Base-by-base conservation (phyloP, 2,888 invertebrate species). In the Cosmia pyralina region DNA sequence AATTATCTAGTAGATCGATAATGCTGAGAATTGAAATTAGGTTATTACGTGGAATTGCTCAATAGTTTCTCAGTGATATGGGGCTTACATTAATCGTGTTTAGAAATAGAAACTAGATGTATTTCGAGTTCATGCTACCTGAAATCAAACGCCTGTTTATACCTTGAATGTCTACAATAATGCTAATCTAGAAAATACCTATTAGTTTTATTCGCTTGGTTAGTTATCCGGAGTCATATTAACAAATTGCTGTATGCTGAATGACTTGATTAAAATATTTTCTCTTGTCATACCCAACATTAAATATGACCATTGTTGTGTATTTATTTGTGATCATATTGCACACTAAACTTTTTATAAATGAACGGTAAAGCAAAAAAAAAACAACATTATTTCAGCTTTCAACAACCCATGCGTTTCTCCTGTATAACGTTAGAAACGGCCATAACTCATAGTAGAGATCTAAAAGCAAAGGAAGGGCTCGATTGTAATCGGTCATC, bases 401-500 rank as follows among this genome's bases (percentile, higher is more conserved):
- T 46, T 59, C 63, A 67, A 70, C 55, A 44, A 52, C 22, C 7
- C 28, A 2, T 34, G 59, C 38, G 41, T 48, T 46, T 15, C 22
- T 50, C 52, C 53, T 67, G 57, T 41, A 60, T 59, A 78, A 72
- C 50, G 38, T 41, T 67, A 57, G 44, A 41, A 73, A 28, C 62
- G 57, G 58, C 52, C 83, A 81, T 83, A 74, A 83, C 62, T 83
- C 83, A 83, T 71, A 55, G 68, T 62, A 69, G 70, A 81, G 81
- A 81, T 78, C 74, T 76, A 72, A 73, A 74, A 75, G 75, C 74
- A 78, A 75, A 82, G 78, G 82, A 84, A 77, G 77, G 76, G 75
- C 48, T 52, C 75, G 81, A 84, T 85, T 82, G 82, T 85, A 78
- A 85, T 85, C 85, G 77, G 86, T 84, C 85, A 84, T 85, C 86